These are phyloP conservation scores for Galeruca laticollis DNA, from an alignment of 2,888 invertebrate genomes.

Conservation along the genomic window DNA sequence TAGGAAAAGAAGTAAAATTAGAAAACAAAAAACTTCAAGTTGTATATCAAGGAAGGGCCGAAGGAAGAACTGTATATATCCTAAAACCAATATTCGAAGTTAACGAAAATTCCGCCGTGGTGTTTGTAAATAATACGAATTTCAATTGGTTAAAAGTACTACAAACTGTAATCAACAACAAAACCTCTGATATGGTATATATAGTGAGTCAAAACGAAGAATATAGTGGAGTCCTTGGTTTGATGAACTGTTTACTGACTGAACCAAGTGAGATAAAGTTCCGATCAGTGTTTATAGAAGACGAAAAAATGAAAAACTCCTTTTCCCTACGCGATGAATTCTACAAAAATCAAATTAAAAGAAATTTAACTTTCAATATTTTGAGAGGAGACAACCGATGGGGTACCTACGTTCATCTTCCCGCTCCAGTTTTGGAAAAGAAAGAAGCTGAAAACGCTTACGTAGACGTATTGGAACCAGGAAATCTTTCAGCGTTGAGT, in stretches of 20 bases:
- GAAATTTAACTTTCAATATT: conserved; percentile 53
- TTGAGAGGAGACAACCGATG: conserved; percentile 46
- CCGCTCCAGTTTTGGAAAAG: conserved; percentile 34
- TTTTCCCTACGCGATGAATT: conserved; percentile 49
- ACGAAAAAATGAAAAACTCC: conserved; percentile 33
- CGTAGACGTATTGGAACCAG: conserved; percentile 59
- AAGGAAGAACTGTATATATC: conserved; percentile 29
- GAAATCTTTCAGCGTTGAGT: conserved; percentile 84
- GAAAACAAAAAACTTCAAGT: conserved; percentile 23
- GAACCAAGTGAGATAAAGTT: conserved; percentile 44
- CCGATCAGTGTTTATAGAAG: conserved; percentile 48
- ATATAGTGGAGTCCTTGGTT: conserved; percentile 52
- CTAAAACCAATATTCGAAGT: conserved; percentile 23
- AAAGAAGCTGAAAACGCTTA: conserved; percentile 67
- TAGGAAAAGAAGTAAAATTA: conserved; percentile 33
- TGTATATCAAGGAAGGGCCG: conserved; percentile 29
- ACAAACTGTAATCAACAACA: conserved; percentile 22
- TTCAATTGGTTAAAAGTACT: conserved; percentile 60
- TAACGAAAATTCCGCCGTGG: conserved; percentile 33
- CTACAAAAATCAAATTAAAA: conserved; percentile 49
- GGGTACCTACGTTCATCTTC: conserved; percentile 53
- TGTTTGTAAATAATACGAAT: conserved; percentile 37
- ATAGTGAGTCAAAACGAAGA: conserved; percentile 42
- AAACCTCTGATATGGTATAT: conserved; percentile 39
- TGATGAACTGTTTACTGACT: conserved; percentile 48